phyloP scores from a whole-genome alignment of 2,113 vertebrate genomes.

The Hyperopisus bebe region DNA sequence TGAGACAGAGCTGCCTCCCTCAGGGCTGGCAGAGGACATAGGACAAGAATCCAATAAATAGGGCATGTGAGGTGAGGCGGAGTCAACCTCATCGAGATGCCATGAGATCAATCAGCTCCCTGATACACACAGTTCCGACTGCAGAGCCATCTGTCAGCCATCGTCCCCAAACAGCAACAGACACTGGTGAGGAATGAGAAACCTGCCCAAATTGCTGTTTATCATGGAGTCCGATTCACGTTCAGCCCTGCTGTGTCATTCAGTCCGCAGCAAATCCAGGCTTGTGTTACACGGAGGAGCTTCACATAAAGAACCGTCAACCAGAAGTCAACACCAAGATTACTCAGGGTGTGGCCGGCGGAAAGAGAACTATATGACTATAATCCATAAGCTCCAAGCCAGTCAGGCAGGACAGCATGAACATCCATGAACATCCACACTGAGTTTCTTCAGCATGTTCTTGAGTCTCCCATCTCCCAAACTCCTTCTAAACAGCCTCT shows the following conservation, averaged over 20 bases:
- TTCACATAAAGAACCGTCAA: neutral
- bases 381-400: neutral
- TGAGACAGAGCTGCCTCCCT: neutral
- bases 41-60: neutral
- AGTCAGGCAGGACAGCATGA: neutral
- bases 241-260: neutral
- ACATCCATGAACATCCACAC: neutral
- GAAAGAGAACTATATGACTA: neutral
- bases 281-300: neutral
- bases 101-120: neutral
- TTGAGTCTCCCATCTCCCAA: too few relatives aligned
- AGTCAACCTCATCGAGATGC: neutral
- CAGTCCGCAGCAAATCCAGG: neutral
- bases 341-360: neutral
- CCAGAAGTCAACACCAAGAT: neutral
- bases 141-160: neutral
- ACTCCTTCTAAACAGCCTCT: neutral
- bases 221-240: neutral
- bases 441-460: neutral
- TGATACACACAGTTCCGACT: neutral
- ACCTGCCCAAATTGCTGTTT: neutral
- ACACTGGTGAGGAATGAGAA: neutral
- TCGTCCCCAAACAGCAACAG: neutral
- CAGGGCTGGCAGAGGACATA: neutral
- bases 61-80: neutral